Evolutionary conservation across 2,113 vertebrate species (phyloP), one percentile per base, ranked within the genome.

Genomic region (Todiramphus saurophagus): DNA sequence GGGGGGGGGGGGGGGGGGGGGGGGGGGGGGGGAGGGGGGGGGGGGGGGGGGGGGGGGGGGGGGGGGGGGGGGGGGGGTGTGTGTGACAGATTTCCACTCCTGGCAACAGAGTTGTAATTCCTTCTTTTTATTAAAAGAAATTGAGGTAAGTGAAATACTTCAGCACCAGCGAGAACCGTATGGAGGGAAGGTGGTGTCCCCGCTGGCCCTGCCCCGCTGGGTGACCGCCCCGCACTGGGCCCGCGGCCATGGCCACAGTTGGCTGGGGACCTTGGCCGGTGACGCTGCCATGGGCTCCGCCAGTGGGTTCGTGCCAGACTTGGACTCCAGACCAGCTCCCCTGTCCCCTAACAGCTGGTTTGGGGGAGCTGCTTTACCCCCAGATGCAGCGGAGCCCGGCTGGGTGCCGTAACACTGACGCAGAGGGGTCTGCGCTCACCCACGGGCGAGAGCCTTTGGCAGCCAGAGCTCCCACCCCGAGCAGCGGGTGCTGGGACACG

Each of bases 51-150:
- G n/a, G n/a, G n/a, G n/a, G n/a, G n/a, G n/a, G n/a, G n/a, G n/a
- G n/a, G n/a, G n/a, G n/a, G n/a, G n/a, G n/a, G n/a, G n/a, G n/a
- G n/a, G 5, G 46, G 11, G 23, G 11, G 50, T 11, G 50, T 11
- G 12, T 6, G 43, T 1, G 43, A 93, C 78, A 93, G n/a, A 96
- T 8, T 24, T 9, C 24, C 79, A 90, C 85, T 48, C 18, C 4
- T 6, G 5, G 59, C 89, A 11, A 5, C 67, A 76, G 44, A 60
- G 62, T 14, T 37, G 68, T 14, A 72, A 81, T 89, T 70, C 75
- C 18, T 96, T 93, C 73, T 85, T 95, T 97, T 97, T 91, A 95
- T 96, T 95, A 96, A 92, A 97, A 96, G 91, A 96, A 93, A 82
- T 18, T 94, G 96, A 97, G 97, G 96, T 97, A 96, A 97, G 83